phyloP scores from a whole-genome alignment of 1,140 invertebrate species.

The Macrostomum lignano region DNA sequence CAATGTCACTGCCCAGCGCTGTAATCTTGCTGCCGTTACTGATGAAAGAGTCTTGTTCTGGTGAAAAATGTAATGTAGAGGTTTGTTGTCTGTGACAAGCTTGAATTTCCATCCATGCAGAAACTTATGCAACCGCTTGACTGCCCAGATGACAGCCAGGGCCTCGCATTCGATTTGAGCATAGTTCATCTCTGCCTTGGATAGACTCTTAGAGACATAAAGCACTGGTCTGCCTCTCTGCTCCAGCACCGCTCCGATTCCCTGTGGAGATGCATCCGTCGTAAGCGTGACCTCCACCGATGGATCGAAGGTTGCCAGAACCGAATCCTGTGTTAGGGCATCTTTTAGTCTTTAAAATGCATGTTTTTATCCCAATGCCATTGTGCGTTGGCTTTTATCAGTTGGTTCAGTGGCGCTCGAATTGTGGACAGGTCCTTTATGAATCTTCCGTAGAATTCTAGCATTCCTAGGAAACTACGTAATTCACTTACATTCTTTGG shows the following conservation, averaged over 20 bases:
- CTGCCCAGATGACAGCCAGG: slow-evolving; percentile 20
- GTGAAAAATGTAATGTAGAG: slow-evolving; percentile 24
- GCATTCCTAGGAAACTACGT: slow-evolving; percentile 11
- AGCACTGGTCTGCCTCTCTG: slow-evolving; percentile 11
- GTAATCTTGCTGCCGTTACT: no score
- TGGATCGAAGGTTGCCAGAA: background rate
- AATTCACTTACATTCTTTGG: slow-evolving; percentile 10
- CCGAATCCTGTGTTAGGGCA: background rate
- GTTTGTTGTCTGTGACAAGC: slow-evolving; percentile 21
- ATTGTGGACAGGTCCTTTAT: slow-evolving; percentile 5
- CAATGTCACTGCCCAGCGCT: no score
- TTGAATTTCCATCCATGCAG: slow-evolving; percentile 18
- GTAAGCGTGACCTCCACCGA: background rate
- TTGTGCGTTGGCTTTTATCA: slow-evolving; percentile 5
- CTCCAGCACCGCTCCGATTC: slow-evolving; percentile 10
- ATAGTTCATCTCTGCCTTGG: slow-evolving; percentile 13
- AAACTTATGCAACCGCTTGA: slow-evolving; percentile 24
- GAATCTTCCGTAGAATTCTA: slow-evolving; percentile 6
- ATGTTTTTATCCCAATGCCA: slow-evolving; percentile 7
- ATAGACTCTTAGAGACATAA: slow-evolving; percentile 9
- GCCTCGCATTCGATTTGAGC: slow-evolving; percentile 25
- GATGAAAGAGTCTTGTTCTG: no score
- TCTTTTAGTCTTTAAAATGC: background rate
- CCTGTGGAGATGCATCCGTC: slow-evolving; percentile 10
- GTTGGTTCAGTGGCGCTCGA: slow-evolving; percentile 3